Base-by-base conservation (phyloP, 2,113 vertebrate genomes). In the Oreochromis spilurus region DNA sequence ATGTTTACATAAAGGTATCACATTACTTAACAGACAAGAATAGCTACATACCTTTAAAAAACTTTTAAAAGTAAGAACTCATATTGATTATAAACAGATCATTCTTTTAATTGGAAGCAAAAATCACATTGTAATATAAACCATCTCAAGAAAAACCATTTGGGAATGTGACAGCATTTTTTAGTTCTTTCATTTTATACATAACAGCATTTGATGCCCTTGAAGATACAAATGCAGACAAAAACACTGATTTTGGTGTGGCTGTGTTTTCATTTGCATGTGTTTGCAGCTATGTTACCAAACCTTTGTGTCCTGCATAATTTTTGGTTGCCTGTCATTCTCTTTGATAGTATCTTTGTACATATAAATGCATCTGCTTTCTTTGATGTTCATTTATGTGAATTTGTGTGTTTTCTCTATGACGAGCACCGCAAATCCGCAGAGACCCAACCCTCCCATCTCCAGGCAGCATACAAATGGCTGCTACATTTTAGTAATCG, bases 401-500 rank as follows among this genome's bases (percentile, higher is more conserved):
- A 52, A 57, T 86, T 72, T 60, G 38, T 70, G 60, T 52, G 4
- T 85, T 80, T 54, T 84, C 75, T 77, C 9, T 79, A 50, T 82
- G 77, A 79, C 81, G 72, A 72, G 45, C 55, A 60, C 26, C 86
- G 75, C 58, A 2, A 79, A 93, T 88, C 88, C 82, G 80, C 84
- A 80, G 48, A 84, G 48, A 38, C 80, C 36, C 70, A 53, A 5
- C 77, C 50, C 2, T 9, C 43, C 7, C 26, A 4, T 77, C 83
- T 72, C 43, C 85, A 43, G 83, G 62, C 81, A 62, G 86, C 16
- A 80, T 67, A 81, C 89, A 93, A 90, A 88, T 85, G 79, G 72
- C 81, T 88, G 89, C 90, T 83, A 79, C 83, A 79, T 86, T 88
- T 90, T 67, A 83, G 85, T 90, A 89, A 92, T 92, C 90, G 89